These are phyloP conservation scores for Antedon mediterranea DNA, from an alignment of 53 echinoderm and acorn worm species.

Conservation along the genomic window DNA sequence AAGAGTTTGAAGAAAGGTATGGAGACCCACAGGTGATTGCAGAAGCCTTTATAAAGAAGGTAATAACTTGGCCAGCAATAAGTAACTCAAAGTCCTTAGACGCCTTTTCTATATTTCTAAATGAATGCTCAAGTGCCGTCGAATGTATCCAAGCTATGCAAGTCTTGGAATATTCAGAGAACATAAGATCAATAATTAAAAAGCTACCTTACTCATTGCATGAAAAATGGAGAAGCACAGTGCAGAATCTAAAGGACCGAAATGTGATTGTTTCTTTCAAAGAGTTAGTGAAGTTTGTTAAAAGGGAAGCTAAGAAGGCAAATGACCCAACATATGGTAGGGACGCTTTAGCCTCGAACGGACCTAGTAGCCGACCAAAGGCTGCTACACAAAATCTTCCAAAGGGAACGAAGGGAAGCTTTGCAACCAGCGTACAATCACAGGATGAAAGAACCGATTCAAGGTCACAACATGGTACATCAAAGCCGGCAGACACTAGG, in stretches of 20 bases:
- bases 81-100: too few species aligned
- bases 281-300: slow-evolving; percentile 28
- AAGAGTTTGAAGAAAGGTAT: too few species aligned
- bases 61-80: too few species aligned
- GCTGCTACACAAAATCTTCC: not conserved
- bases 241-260: slow-evolving; percentile 8
- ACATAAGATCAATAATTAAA: not conserved
- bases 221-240: slow-evolving; percentile 36
- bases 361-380: not conserved
- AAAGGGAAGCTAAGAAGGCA: slow-evolving; percentile 15
- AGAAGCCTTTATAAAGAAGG: too few species aligned
- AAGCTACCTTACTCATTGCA: slow-evolving; percentile 38
- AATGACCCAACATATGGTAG: slow-evolving; percentile 38
- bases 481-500: not conserved
- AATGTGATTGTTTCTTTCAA: slow-evolving; percentile 17
- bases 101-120: too few species aligned
- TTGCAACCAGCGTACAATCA: not conserved
- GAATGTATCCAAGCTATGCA: too few species aligned
- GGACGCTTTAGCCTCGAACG: not conserved
- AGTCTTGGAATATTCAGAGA: too few species aligned
- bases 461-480: slow-evolving; percentile 4
- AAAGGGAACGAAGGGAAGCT: slow-evolving; percentile 19
- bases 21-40: too few species aligned
- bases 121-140: too few species aligned
- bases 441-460: not conserved